Conservation (phyloP, 2,113 vertebrate species). For the Esox niger region DNA sequence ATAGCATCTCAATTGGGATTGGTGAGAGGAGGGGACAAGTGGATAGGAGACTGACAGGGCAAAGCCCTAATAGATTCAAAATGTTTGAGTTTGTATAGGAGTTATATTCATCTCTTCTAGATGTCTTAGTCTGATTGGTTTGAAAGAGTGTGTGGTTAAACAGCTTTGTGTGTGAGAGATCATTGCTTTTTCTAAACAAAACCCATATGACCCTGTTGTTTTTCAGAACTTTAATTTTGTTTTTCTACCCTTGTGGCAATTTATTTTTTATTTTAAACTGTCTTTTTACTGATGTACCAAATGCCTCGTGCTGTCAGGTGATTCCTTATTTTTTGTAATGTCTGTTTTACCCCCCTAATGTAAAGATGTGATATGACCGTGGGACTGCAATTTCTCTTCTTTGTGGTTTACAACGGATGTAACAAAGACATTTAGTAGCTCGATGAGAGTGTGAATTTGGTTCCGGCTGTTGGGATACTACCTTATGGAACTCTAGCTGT, state of each 20-base stretch:
- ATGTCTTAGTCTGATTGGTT: constrained; percentile 52
- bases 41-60: constrained; percentile 1
- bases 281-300: constrained; percentile 29
- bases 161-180: constrained; percentile 24
- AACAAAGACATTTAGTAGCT: neutral
- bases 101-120: constrained; percentile 60
- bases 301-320: constrained; percentile 37
- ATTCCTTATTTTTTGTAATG: constrained; percentile 10
- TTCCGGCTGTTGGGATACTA: neutral
- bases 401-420: constrained; percentile 1
- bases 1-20: constrained; percentile 41
- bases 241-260: constrained; percentile 24
- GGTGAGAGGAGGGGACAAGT: constrained; percentile 22
- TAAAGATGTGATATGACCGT: constrained; percentile 4
- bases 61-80: constrained; percentile 49
- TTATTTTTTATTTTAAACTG: neutral
- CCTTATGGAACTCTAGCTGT: neutral
- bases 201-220: constrained; percentile 33
- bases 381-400: constrained; percentile 14
- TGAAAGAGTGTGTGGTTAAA: constrained; percentile 53
- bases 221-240: constrained; percentile 7
- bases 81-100: constrained; percentile 62
- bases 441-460: neutral
- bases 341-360: neutral
- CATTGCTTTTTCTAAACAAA: constrained; percentile 24